These are phyloP conservation scores for Cerceris rybyensis DNA, from an alignment of 2,888 invertebrate genomes.

Conservation along the genomic window DNA sequence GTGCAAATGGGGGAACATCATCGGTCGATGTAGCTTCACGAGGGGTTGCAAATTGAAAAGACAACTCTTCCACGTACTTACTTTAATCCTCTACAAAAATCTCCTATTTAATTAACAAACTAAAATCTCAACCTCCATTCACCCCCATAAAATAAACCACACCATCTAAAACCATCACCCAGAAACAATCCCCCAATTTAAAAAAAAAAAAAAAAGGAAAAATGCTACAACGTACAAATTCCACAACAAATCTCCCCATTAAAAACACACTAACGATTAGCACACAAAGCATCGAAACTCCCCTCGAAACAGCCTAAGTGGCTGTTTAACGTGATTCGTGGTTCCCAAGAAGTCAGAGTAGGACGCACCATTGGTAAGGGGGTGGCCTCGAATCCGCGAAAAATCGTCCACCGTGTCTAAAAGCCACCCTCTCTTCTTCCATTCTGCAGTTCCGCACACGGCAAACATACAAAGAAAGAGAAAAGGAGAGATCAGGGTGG, in stretches of 20 bases:
- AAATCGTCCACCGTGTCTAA: slow-evolving; percentile 76
- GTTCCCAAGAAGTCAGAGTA: slow-evolving; percentile 22
- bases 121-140: too few relatives aligned
- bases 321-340: slow-evolving; percentile 37
- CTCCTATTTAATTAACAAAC: too few relatives aligned
- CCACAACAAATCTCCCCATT: slow-evolving; percentile 54
- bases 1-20: too few relatives aligned
- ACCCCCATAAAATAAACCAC: too few relatives aligned
- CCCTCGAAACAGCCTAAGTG: slow-evolving; percentile 23
- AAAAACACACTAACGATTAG: slow-evolving; percentile 43
- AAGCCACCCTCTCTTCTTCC: slow-evolving; percentile 54
- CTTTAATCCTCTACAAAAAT: too few relatives aligned
- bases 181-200: too few relatives aligned
- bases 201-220: neutral
- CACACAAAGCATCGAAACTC: slow-evolving; percentile 10
- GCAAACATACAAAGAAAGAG: slow-evolving; percentile 18
- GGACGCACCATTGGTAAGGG: slow-evolving; percentile 1
- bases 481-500: slow-evolving; percentile 34
- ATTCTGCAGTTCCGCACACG: slow-evolving; percentile 9
- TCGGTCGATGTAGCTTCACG: too few relatives aligned
- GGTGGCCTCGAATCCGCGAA: slow-evolving; percentile 53
- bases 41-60: too few relatives aligned
- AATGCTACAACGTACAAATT: neutral
- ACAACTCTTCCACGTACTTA: too few relatives aligned
- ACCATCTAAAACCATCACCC: too few relatives aligned